Conservation (phyloP, 2,888 invertebrate genomes). For the Drosophila atroscutellata region DNA sequence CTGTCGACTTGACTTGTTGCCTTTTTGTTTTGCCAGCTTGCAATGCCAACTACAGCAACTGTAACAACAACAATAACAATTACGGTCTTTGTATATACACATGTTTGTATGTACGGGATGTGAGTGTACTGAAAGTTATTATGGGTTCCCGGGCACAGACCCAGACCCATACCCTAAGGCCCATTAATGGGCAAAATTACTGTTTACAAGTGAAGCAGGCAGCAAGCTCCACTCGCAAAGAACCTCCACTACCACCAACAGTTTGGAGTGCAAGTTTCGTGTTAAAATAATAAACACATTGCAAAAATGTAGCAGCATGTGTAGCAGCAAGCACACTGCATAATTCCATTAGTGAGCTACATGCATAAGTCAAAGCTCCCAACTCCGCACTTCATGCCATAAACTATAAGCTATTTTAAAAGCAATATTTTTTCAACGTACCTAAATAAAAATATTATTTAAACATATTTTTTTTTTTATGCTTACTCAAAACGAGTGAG, state of each 20-base stretch:
- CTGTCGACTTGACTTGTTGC: conserved; percentile 81
- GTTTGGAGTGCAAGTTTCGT: conserved; percentile 73
- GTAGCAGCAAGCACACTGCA: conserved; percentile 45
- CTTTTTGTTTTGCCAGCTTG: conserved; percentile 70
- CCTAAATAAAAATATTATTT: conserved; percentile 34
- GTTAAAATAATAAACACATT: conserved; percentile 81
- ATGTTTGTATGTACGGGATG: conserved; percentile 22
- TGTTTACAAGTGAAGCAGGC: conserved; percentile 74
- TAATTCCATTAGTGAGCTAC: conserved; percentile 72
- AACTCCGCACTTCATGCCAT: conserved; percentile 16
- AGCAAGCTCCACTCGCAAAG: conserved; percentile 22
- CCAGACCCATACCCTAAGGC: conserved; percentile 37
- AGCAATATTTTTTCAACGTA: conserved; percentile 66
- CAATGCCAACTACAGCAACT: conserved; percentile 47
- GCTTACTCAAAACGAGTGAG: too few relatives aligned
- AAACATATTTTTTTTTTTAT: not conserved
- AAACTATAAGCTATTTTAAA: conserved; percentile 71
- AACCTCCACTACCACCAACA: conserved; percentile 13
- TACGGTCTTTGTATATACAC: conserved; percentile 25
- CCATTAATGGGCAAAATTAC: conserved; percentile 80
- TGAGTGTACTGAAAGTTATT: conserved; percentile 68
- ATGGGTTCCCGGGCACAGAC: conserved; percentile 47
- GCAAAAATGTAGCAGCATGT: conserved; percentile 73
- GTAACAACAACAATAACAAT: conserved; percentile 55
- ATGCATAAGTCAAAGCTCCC: conserved; percentile 1